Evolutionary conservation across 1,140 invertebrate genomes (phyloP).

Genomic region (Drosophila ercepeae): DNA sequence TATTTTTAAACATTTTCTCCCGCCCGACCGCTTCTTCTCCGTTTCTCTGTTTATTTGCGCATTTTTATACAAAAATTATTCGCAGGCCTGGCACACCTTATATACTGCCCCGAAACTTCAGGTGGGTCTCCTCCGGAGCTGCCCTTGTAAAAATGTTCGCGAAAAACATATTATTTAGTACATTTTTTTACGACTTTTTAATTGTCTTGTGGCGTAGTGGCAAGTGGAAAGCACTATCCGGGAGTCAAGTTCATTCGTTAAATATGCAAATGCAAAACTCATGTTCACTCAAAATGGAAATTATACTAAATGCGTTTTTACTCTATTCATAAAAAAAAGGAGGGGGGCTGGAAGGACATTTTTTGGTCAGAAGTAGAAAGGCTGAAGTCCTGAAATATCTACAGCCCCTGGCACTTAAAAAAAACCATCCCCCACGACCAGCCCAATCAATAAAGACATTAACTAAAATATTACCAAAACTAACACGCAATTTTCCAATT

Average conservation of each 20-base stretch:
- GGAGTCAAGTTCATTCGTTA: constrained; percentile 36
- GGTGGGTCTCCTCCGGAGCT: constrained; percentile 11
- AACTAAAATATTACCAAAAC: constrained; percentile 37
- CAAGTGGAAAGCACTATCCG: background rate
- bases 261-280: constrained; percentile 67
- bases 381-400: background rate
- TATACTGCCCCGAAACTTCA: constrained; percentile 7
- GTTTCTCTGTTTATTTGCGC: constrained; percentile 49
- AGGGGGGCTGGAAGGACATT: background rate
- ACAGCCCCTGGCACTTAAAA: background rate
- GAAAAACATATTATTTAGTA: constrained; percentile 11
- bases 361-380: background rate
- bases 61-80: constrained; percentile 79
- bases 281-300: constrained; percentile 60
- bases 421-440: background rate
- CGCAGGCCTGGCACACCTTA: background rate
- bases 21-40: constrained; percentile 17
- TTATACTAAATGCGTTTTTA: constrained; percentile 60
- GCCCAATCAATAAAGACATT: constrained; percentile 65
- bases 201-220: constrained; percentile 41
- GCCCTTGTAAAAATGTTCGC: constrained; percentile 5
- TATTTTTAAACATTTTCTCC: constrained; percentile 60
- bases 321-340: constrained; percentile 3
- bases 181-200: constrained; percentile 61
- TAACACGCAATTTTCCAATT: constrained; percentile 70